Percentiles rank a stretch among this genome's conserved stretches.
Evolutionary conservation across 2,888 invertebrate species (phyloP).

Genomic region (Adineta ricciae): DNA sequence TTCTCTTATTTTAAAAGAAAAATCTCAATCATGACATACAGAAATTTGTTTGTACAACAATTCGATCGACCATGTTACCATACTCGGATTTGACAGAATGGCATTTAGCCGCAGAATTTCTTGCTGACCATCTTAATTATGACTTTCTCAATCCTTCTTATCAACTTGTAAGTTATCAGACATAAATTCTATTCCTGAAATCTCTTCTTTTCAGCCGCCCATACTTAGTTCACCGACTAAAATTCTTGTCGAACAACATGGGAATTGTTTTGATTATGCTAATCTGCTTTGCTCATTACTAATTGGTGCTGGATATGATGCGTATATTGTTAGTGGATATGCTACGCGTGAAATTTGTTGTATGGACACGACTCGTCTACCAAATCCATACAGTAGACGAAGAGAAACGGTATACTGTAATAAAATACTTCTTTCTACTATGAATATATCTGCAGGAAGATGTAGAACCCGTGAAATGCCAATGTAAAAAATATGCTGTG

Average conservation of each 20-base stretch:
- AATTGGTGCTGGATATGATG: constrained; percentile 71
- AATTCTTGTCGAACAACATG: constrained; percentile 62
- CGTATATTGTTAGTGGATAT: constrained; percentile 76
- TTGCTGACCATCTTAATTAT: constrained; percentile 67
- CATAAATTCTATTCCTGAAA: no score
- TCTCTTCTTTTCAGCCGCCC: constrained; percentile 37
- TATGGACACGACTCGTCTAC: constrained; percentile 48
- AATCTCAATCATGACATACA: constrained; percentile 43
- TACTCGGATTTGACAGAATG: constrained; percentile 63
- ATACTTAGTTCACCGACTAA: constrained; percentile 61
- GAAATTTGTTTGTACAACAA: constrained; percentile 78
- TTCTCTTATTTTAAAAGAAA: no score
- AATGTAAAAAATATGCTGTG: constrained; percentile 48
- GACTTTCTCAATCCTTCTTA: constrained; percentile 57
- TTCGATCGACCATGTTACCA: constrained; percentile 66
- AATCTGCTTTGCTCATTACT: constrained; percentile 71
- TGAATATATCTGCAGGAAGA: constrained; percentile 51
- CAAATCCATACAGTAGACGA: constrained; percentile 47
- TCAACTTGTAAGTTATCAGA: constrained; percentile 43
- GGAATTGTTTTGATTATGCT: constrained; percentile 72
- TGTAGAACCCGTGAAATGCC: constrained; percentile 50
- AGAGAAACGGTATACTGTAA: constrained; percentile 41
- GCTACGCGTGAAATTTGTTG: constrained; percentile 64
- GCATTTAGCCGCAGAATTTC: constrained; percentile 64
- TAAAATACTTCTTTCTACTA: background rate